phyloP scores from a whole-genome alignment of 2,797 vertebrate genomes.

The Falco peregrinus region DNA sequence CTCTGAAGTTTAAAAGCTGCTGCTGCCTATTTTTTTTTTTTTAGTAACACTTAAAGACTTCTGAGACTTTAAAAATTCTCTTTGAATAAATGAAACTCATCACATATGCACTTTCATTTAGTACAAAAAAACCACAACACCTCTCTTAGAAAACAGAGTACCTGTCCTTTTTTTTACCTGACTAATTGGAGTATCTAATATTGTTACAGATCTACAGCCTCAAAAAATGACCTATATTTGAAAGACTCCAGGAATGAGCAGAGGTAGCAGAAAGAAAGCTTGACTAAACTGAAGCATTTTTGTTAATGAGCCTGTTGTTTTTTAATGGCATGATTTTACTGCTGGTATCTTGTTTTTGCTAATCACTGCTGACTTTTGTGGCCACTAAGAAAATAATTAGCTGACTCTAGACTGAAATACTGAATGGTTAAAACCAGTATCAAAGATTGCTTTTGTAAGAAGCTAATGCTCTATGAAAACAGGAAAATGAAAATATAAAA shows the following conservation, averaged over 20 bases:
- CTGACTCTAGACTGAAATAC: background rate
- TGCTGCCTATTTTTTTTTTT: background rate
- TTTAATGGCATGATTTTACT: background rate
- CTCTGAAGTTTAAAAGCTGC: background rate
- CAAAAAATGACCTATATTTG: background rate
- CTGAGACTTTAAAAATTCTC: background rate
- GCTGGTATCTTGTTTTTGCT: background rate
- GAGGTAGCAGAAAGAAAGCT: background rate
- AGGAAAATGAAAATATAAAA: background rate
- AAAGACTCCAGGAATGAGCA: background rate
- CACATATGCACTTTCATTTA: background rate
- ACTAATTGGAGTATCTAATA: background rate
- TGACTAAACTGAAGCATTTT: background rate
- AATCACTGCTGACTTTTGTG: background rate
- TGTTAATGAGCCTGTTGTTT: background rate
- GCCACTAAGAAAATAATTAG: background rate
- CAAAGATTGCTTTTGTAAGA: background rate
- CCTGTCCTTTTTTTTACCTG: background rate
- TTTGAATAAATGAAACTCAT: background rate
- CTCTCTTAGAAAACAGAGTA: background rate
- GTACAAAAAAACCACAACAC: background rate
- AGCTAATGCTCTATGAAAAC: background rate
- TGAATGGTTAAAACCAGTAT: background rate
- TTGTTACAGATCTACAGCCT: background rate
- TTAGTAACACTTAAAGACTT: background rate